These are phyloP conservation scores for Cataglyphis altisquamis DNA, from an alignment of 2,888 invertebrate species.

Conservation along the genomic window DNA sequence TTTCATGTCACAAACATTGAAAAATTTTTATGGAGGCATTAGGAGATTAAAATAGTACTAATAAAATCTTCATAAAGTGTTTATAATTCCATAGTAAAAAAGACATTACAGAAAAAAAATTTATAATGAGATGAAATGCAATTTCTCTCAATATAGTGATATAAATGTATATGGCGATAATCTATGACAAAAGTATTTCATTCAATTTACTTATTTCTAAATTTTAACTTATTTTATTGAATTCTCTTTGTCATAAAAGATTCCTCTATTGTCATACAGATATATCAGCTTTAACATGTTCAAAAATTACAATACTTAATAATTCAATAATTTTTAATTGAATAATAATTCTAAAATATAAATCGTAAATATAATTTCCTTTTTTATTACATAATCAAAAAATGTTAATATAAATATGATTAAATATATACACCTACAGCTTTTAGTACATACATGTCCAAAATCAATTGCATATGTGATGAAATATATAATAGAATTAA, in stretches of 20 bases:
- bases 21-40: conserved; percentile 25
- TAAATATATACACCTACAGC: background rate
- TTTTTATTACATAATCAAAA: background rate
- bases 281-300: background rate
- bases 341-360: background rate
- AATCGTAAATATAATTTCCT: background rate
- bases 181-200: background rate
- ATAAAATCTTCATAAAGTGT: background rate
- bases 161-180: background rate
- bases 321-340: background rate
- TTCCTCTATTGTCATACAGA: background rate
- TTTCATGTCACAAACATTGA: conserved; percentile 19
- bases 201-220: background rate
- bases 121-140: conserved; percentile 11
- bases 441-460: background rate
- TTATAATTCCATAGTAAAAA: conserved; percentile 28
- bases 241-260: background rate
- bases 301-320: background rate
- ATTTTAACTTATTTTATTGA: conserved; percentile 19
- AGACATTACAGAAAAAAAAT: conserved; percentile 15
- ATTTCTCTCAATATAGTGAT: background rate
- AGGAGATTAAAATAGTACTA: background rate
- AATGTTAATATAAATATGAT: background rate
- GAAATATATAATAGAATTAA: conserved; percentile 15
- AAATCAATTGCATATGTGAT: conserved; percentile 3